Conservation (phyloP, 2,888 invertebrate genomes). For the Cephus spinipes region DNA sequence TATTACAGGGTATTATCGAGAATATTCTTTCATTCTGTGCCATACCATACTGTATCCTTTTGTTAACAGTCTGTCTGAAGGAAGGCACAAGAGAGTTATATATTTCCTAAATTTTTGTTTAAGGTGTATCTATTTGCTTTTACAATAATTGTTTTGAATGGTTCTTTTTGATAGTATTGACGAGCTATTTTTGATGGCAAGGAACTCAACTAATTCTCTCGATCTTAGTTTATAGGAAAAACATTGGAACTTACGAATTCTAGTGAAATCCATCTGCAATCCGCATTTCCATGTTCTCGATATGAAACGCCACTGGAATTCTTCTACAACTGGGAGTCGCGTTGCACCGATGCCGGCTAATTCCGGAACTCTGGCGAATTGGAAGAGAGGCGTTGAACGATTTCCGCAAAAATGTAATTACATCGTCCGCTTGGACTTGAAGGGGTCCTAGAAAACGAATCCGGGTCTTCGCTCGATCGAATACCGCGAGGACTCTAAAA, state of each 20-base stretch:
- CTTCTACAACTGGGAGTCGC: not conserved
- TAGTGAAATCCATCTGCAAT: not conserved
- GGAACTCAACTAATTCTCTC: no score
- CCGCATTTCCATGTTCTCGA: not conserved
- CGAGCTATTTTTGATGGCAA: no score
- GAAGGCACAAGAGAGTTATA: no score
- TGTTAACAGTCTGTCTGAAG: no score
- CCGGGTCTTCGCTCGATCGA: not conserved
- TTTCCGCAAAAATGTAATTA: slow-evolving; percentile 8
- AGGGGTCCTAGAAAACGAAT: not conserved
- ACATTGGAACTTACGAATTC: not conserved
- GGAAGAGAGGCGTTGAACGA: not conserved
- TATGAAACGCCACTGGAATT: not conserved
- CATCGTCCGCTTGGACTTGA: not conserved
- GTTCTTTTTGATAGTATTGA: not conserved
- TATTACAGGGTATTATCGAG: not conserved
- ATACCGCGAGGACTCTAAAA: not conserved
- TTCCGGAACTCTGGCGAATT: slow-evolving; percentile 3
- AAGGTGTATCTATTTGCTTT: not conserved
- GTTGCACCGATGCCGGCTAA: not conserved
- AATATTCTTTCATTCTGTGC: not conserved
- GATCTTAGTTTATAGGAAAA: not conserved
- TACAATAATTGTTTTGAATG: not conserved
- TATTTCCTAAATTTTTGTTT: no score
- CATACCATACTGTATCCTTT: no score